A percentile compares a stretch with the other conserved stretches of the same genome.
Evolutionary conservation across 1,140 invertebrate species (phyloP).

Genomic region (Limonius californicus): DNA sequence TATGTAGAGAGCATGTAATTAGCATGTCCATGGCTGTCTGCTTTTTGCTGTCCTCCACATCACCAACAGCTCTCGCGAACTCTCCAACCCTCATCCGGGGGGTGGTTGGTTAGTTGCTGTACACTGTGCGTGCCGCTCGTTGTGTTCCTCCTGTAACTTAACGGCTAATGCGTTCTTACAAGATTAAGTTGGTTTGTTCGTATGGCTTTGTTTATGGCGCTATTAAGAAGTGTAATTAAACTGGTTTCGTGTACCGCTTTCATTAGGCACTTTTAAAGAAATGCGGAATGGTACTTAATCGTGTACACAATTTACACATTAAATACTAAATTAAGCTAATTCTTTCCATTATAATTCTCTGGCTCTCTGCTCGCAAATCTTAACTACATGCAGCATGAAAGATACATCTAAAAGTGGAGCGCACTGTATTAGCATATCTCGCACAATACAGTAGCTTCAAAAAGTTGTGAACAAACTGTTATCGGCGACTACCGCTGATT

Average conservation of each 20-base stretch:
- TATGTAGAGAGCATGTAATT: slow-evolving; percentile 44
- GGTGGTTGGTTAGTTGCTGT: no score
- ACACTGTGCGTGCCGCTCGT: slow-evolving; percentile 17
- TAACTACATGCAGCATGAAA: not conserved
- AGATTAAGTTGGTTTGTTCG: slow-evolving; percentile 24
- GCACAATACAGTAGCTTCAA: no score
- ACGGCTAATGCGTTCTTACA: slow-evolving; percentile 27
- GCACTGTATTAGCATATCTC: no score
- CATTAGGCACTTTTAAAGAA: slow-evolving; percentile 3
- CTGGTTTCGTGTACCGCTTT: slow-evolving; percentile 1
- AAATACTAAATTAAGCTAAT: slow-evolving; percentile 3
- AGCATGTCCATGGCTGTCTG: slow-evolving; percentile 44
- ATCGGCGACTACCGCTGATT: no score
- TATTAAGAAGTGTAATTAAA: slow-evolving; percentile 13
- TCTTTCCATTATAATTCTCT: not conserved
- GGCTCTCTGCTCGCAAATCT: not conserved
- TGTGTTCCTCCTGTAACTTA: slow-evolving; percentile 23
- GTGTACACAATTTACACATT: slow-evolving; percentile 5
- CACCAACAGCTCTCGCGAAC: slow-evolving; percentile 24
- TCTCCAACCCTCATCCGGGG: slow-evolving; percentile 40
- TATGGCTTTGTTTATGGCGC: slow-evolving; percentile 3
- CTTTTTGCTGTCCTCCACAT: slow-evolving; percentile 26
- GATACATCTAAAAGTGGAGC: no score
- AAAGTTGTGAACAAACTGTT: no score
- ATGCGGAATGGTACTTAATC: not conserved